These are phyloP conservation scores for Poeciliopsis paucimaculata DNA, from an alignment of 2,797 vertebrate species.

Conservation along the genomic window DNA sequence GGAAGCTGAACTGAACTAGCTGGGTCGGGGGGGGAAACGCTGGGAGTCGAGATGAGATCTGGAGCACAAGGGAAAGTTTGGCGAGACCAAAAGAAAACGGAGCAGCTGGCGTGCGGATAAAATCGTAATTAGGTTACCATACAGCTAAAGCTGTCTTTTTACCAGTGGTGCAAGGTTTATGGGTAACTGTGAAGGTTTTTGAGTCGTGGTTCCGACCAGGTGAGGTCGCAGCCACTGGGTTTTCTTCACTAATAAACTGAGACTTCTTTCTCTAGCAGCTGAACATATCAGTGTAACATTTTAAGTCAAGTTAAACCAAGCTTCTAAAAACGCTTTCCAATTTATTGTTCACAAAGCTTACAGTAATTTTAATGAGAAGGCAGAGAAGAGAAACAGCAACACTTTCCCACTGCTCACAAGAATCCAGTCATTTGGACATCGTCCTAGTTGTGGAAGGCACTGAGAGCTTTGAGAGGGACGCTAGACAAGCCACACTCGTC, in stretches of 20 bases:
- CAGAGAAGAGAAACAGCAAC: background rate
- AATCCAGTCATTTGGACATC: background rate
- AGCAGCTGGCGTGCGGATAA: background rate
- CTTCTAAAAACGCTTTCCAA: background rate
- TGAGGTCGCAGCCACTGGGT: background rate
- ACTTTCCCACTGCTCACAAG: background rate
- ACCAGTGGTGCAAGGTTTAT: background rate
- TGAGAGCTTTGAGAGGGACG: background rate
- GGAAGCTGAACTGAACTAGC: constrained; percentile 47
- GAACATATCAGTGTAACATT: background rate
- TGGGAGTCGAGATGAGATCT: constrained; percentile 37
- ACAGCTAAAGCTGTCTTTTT: background rate
- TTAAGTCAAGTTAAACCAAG: background rate
- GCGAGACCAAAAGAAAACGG: constrained; percentile 22
- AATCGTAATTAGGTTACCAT: background rate
- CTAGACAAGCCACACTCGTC: background rate
- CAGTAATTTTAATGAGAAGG: background rate
- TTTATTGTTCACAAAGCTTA: background rate
- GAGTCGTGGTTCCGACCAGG: background rate
- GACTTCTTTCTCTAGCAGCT: background rate
- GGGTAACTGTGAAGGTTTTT: background rate
- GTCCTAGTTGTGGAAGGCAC: background rate
- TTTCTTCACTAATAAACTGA: background rate
- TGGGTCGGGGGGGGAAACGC: background rate
- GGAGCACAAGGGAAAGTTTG: constrained; percentile 16